These are phyloP conservation scores for Helleia helle DNA, from an alignment of 2,888 invertebrate genomes.

Conservation along the genomic window DNA sequence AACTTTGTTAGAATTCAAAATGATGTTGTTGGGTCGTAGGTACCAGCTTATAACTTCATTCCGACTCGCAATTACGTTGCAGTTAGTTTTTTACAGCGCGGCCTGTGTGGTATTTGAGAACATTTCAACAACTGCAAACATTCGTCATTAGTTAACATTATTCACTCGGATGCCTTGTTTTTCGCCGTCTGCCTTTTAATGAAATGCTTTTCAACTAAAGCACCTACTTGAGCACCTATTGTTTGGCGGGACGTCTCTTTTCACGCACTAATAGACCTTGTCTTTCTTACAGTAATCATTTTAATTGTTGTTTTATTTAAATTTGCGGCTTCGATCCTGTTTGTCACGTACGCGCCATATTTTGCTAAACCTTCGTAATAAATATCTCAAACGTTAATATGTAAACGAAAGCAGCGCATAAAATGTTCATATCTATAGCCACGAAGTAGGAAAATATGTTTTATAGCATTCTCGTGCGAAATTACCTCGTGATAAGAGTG, in stretches of 20 bases:
- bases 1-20: conserved; percentile 12
- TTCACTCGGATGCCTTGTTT: conserved; percentile 47
- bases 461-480: conserved; percentile 1
- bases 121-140: conserved; percentile 48
- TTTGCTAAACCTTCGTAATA: not conserved
- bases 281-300: conserved; percentile 14
- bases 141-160: conserved; percentile 57
- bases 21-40: conserved; percentile 13
- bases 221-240: conserved; percentile 23
- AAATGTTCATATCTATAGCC: conserved; percentile 22
- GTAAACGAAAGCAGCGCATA: conserved; percentile 10
- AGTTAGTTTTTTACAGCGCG: conserved; percentile 33
- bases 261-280: conserved; percentile 19
- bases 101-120: conserved; percentile 36
- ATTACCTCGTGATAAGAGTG: conserved; percentile 32
- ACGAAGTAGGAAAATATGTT: conserved; percentile 16
- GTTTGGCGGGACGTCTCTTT: conserved; percentile 22
- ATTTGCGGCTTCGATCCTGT: not conserved
- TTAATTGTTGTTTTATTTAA: conserved; percentile 5
- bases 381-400: conserved; percentile 1
- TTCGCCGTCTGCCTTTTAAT: conserved; percentile 51
- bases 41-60: conserved; percentile 46
- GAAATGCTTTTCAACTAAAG: conserved; percentile 29
- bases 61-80: conserved; percentile 47
- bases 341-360: not conserved